A percentile compares a stretch with the other conserved stretches of the same genome.
phyloP scores from a whole-genome alignment of 2,797 vertebrate species.

The Galagoides demidoff region DNA sequence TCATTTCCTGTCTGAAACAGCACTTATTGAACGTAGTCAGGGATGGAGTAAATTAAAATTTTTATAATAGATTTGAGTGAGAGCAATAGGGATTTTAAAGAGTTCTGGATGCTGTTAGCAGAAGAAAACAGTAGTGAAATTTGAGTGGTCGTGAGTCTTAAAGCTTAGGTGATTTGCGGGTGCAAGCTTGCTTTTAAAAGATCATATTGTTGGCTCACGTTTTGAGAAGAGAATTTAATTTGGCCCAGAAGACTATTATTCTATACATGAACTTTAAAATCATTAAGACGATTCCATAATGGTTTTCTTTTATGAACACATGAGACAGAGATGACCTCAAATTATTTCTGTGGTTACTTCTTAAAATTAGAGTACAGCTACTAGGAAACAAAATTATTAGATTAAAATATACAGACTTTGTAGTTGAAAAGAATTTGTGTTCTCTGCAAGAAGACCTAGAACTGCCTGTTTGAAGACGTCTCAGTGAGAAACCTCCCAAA shows the following conservation, averaged over 20 bases:
- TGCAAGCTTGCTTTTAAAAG: conserved; percentile 15
- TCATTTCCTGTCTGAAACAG: conserved; percentile 60
- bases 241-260: not conserved
- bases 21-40: conserved; percentile 35
- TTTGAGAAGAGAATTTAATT: not conserved
- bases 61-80: not conserved
- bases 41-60: conserved; percentile 57
- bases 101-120: not conserved
- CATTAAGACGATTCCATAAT: not conserved
- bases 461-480: too few species aligned
- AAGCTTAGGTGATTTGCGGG: not conserved
- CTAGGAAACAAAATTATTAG: not conserved
- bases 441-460: not conserved
- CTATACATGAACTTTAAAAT: not conserved
- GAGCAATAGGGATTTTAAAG: not conserved
- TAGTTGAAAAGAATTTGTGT: not conserved
- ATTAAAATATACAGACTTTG: not conserved
- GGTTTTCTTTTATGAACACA: not conserved
- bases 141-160: not conserved
- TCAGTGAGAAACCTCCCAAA: not conserved
- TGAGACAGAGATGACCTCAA: not conserved
- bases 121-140: not conserved
- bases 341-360: not conserved
- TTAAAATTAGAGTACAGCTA: not conserved
- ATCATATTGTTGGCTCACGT: not conserved